Evolutionary conservation across 2,113 vertebrate genomes (phyloP), one percentile per base, ranked within the genome.

Genomic region (Phycodurus eques): DNA sequence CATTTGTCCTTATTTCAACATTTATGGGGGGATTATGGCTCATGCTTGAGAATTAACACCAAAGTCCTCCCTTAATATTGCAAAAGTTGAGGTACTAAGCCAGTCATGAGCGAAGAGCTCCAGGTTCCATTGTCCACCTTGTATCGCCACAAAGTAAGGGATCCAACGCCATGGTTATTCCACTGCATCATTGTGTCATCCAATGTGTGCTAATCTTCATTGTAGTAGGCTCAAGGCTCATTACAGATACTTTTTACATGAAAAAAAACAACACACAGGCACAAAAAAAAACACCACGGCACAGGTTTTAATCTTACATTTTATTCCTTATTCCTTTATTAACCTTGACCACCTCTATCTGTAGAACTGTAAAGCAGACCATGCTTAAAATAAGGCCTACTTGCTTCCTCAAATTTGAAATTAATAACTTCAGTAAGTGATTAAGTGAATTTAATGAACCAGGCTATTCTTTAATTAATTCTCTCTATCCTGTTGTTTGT

Each of bases 391-490:
- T 8, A 61, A 71, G 12, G 8, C 54, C 2, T 56, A 17, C 15
- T 20, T 47, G 60, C n/a, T 14, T 22, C 59, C 56, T 60, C 14
- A 66, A 74, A 68, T 9, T 15, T 8, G 43, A 20, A 75, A 71
- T 60, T 15, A 6, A 79, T 35, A 42, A 10, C 57, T 53, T 54
- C 60, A 67, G 70, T 42, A 67, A 39, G 70, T 33, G 47, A 80
- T 75, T 43, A 78, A 53, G 27, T 47, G 20, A 39, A 54, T 73
- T 71, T 62, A 62, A 75, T 76, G 65, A 71, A 67, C 33, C 61
- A 62, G 12, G 20, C 22, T 76, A 44, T 77, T 74, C 69, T 73
- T 71, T 57, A 31, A 72, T 61, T 67, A 76, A 74, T 53, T 56
- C 66, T 9, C 7, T 15, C 12, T 15, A 67, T 61, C 59, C 31